A percentile compares a stretch with the other conserved stretches of the same genome.
Evolutionary conservation across 2,113 vertebrate species (phyloP).

Genomic region (Istiophorus platypterus): DNA sequence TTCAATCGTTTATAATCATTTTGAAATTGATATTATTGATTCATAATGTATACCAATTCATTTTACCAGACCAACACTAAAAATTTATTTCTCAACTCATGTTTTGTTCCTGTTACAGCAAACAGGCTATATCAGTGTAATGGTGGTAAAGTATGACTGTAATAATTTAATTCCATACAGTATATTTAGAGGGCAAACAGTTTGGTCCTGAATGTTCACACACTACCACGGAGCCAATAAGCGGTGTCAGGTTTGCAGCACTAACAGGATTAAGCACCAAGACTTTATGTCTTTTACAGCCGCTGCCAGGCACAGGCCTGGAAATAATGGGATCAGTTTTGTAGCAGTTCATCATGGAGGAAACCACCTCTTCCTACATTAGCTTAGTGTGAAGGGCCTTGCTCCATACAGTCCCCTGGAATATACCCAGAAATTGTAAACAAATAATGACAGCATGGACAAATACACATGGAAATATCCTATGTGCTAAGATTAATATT

Average conservation of each 20-base stretch:
- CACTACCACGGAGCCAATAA: slow-evolving; percentile 78
- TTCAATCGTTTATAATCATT: slow-evolving; percentile 14
- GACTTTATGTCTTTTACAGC: slow-evolving; percentile 86
- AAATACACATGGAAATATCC: slow-evolving; percentile 47
- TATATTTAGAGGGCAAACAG: slow-evolving; percentile 81
- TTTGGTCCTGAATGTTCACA: slow-evolving; percentile 80
- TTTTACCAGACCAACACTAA: slow-evolving; percentile 1
- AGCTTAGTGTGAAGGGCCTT: slow-evolving; percentile 57
- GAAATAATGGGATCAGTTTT: slow-evolving; percentile 84
- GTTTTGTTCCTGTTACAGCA: slow-evolving; percentile 44
- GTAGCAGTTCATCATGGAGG: slow-evolving; percentile 82
- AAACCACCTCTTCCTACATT: slow-evolving; percentile 79
- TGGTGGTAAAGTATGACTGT: slow-evolving; percentile 46
- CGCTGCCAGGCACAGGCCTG: slow-evolving; percentile 80
- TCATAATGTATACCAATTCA: not conserved
- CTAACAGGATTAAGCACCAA: slow-evolving; percentile 86
- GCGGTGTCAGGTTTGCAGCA: slow-evolving; percentile 81
- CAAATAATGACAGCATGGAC: slow-evolving; percentile 53
- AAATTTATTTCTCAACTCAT: slow-evolving; percentile 17
- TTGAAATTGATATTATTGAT: not conserved
- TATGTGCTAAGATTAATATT: slow-evolving; percentile 14
- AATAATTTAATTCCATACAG: slow-evolving; percentile 74
- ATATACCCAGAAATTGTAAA: slow-evolving; percentile 55
- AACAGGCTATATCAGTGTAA: slow-evolving; percentile 41
- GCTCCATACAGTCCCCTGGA: slow-evolving; percentile 47